phyloP scores from a whole-genome alignment of 2,888 invertebrate genomes.

The Lysandra bellargus region DNA sequence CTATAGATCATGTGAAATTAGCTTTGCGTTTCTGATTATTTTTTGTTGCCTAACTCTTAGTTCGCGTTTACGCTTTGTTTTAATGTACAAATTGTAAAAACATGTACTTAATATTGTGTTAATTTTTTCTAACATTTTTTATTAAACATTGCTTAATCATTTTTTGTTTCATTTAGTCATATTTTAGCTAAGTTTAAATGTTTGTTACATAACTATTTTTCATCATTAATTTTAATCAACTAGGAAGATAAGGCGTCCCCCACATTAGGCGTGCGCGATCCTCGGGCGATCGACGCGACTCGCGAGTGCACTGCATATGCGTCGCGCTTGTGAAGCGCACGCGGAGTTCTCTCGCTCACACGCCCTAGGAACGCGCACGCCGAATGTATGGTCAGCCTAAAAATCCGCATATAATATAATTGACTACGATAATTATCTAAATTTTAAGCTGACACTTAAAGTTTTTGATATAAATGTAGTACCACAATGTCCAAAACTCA shows the following conservation, averaged over 20 bases:
- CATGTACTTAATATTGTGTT: constrained; percentile 27
- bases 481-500: background rate
- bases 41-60: constrained; percentile 22
- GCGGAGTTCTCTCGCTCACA: too few species aligned
- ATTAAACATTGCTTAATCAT: constrained; percentile 28
- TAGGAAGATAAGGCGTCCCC: background rate
- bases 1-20: background rate
- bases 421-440: too few species aligned
- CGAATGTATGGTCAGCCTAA: too few species aligned
- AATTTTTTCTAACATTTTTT: constrained; percentile 31
- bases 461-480: background rate
- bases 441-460: background rate
- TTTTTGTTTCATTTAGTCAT: constrained; percentile 20
- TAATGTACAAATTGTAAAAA: background rate
- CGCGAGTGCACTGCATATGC: too few species aligned
- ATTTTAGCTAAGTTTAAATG: background rate
- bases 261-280: too few species aligned
- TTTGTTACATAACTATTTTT: background rate
- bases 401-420: background rate
- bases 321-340: too few species aligned
- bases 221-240: background rate
- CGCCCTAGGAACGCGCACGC: too few species aligned
- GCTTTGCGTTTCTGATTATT: constrained; percentile 1
- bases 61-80: constrained; percentile 10
- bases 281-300: too few species aligned